Evolutionary conservation across 2,888 invertebrate species (phyloP), one percentile per base, ranked within the genome.

Genomic region (Acleris emargana): DNA sequence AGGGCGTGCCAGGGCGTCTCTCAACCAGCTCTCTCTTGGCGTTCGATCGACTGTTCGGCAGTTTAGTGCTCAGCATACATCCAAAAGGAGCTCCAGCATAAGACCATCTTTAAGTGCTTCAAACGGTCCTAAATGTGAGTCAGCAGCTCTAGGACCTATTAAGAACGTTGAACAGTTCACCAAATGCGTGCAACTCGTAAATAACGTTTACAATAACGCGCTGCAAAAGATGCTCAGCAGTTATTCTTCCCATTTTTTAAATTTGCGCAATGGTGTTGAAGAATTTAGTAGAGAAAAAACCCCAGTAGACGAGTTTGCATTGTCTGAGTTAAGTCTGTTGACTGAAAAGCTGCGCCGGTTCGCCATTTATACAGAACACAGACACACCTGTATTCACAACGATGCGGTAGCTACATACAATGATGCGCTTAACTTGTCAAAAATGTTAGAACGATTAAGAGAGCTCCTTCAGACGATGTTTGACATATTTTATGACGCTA

Each of bases 391-490:
- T 49, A 42, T 64, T 43, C 70, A 64, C 55, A 74, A 73, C 55
- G 59, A 78, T 4, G 11, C 72, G 5, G 80, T 80, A 59, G 69
- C 73, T 2, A 72, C 77, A 5, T 76, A 75, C 11, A 68, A 71
- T 2, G 79, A 84, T 68, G 59, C 78, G 18, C 22, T 74, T 11
- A 73, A 72, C 58, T 78, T 90, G 75, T 83, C 85, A 61, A 82
- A 81, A 68, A 86, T 84, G 74, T 72, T 90, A 32, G 64, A 42
- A 18, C 73, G 80, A 0, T 73, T 91, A 59, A 86, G 86, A 22
- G 81, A 86, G 38, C 72, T 78, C 61, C 78, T 91, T n/a, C 81
- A 79, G 51, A 80, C 85, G 67, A 88, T 86, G 0, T 87, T 80
- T 68, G 69, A 67, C 28, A 73, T 89, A 63, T 74, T 91, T 62